Evolutionary conservation across 2,888 invertebrate genomes (phyloP), one percentile per base, ranked within the genome.

Genomic region (Lutraria lutraria): DNA sequence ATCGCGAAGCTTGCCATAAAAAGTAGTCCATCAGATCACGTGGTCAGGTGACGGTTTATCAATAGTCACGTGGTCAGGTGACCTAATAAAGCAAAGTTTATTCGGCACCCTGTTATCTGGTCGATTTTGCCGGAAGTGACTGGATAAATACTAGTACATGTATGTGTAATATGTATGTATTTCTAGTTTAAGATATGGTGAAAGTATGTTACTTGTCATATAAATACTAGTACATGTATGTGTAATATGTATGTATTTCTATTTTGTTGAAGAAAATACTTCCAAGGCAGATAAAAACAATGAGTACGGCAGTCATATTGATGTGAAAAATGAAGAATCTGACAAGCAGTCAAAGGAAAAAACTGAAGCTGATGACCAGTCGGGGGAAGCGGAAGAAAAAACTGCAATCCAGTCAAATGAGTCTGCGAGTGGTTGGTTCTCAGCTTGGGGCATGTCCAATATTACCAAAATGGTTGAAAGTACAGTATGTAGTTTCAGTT

Each of bases 391-490:
- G 2, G 63, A 13, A 68, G 72, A 68, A 3, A 68, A 82, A 82
- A 80, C 83, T 79, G 56, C 72, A 16, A 63, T 81, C 25, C 87
- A 89, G 80, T n/a, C n/a, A n/a, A n/a, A n/a, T n/a, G n/a, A n/a
- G n/a, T 87, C 88, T 63, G 91, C 91, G 82, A 93, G 92, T 29
- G 91, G 94, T 29, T 95, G 95, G 95, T 95, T 95, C 86, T 93
- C 94, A 10, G 89, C 93, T 10, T 96, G 96, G 95, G 95, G 96
- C 13, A 93, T 96, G 86, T 94, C 95, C 19, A 95, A 94, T 85
- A 90, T 96, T 53, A 95, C 95, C 53, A 94, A 93, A 85, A 95
- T 94, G 56, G 95, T 96, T 25, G 94, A 95, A 84, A 93, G 94
- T 83, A 95, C 94, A 21, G 95, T 96, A 87, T 92, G 76, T 76